Conservation (phyloP, 1,140 invertebrate species). For the Drosophila rhopaloa region DNA sequence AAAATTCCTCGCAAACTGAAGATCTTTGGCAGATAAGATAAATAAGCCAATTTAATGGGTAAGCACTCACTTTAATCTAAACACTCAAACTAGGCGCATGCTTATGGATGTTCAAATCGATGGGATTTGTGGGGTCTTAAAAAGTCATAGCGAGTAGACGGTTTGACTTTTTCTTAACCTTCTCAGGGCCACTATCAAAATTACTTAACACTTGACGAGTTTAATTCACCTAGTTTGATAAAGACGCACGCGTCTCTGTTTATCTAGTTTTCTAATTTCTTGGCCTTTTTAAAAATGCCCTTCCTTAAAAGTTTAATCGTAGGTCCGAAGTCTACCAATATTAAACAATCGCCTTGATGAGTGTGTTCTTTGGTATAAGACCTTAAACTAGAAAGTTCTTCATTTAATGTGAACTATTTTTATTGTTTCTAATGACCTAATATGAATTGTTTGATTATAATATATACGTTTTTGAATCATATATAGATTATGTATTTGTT, state of each 20-base stretch:
- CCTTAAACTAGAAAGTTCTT: too few species aligned
- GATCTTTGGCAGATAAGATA: conserved; percentile 14
- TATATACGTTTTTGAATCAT: too few species aligned
- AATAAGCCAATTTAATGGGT: conserved; percentile 3
- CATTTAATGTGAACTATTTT: too few species aligned
- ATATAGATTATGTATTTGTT: too few species aligned
- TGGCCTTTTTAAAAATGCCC: neutral
- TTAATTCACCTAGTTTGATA: conserved; percentile 16
- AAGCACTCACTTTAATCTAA: neutral
- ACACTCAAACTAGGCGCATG: neutral
- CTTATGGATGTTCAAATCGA: conserved; percentile 5
- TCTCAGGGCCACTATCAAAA: conserved; percentile 4
- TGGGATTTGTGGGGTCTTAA: neutral
- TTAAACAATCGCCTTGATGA: too few species aligned
- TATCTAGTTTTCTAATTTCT: neutral
- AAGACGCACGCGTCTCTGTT: neutral
- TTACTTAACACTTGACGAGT: conserved; percentile 2
- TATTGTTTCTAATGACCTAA: too few species aligned
- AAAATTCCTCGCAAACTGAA: neutral
- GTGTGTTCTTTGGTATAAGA: too few species aligned
- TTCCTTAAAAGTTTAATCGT: neutral
- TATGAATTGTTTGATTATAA: too few species aligned
- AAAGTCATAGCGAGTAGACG: conserved; percentile 11
- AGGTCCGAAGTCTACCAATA: neutral
- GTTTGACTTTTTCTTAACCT: conserved; percentile 17